A percentile compares a stretch with the other conserved stretches of the same genome.
Evolutionary conservation across 2,113 vertebrate genomes (phyloP).

Genomic region (Notiomystis cincta): DNA sequence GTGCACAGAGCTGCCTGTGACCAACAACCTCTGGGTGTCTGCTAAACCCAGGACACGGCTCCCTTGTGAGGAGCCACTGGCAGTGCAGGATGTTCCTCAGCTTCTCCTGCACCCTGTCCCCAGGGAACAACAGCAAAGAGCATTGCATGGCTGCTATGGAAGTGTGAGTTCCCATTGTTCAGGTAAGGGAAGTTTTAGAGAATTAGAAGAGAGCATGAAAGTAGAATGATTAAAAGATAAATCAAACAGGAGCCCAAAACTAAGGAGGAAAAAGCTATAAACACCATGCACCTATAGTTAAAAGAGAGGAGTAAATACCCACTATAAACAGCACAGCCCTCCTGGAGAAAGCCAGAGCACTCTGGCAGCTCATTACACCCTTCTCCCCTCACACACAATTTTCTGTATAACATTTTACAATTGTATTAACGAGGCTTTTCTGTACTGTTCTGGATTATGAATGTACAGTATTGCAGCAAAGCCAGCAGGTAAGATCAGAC

Average conservation of each 20-base stretch:
- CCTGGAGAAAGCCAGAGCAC: not conserved
- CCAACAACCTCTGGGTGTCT: not conserved
- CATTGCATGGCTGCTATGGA: not conserved
- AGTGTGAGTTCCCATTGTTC: fast-evolving
- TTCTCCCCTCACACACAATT: not conserved
- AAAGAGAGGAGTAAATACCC: not conserved
- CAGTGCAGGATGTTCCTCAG: not conserved
- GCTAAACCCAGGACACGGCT: not conserved
- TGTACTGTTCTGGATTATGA: not conserved
- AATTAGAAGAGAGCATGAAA: not conserved
- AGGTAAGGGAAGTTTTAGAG: not conserved
- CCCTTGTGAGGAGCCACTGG: not conserved
- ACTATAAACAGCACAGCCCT: not conserved
- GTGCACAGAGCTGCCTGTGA: not conserved
- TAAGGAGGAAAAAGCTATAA: not conserved
- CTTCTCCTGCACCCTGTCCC: not conserved
- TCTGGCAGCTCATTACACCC: not conserved
- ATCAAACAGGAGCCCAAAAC: not conserved
- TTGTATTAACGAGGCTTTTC: not conserved
- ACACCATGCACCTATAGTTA: not conserved
- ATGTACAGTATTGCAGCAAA: not conserved
- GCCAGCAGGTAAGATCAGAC: not conserved
- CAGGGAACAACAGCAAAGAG: not conserved
- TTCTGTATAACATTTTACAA: not conserved
- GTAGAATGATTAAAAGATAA: not conserved